Conservation (phyloP, 1,140 invertebrate genomes). For the Campoletis sonorensis region DNA sequence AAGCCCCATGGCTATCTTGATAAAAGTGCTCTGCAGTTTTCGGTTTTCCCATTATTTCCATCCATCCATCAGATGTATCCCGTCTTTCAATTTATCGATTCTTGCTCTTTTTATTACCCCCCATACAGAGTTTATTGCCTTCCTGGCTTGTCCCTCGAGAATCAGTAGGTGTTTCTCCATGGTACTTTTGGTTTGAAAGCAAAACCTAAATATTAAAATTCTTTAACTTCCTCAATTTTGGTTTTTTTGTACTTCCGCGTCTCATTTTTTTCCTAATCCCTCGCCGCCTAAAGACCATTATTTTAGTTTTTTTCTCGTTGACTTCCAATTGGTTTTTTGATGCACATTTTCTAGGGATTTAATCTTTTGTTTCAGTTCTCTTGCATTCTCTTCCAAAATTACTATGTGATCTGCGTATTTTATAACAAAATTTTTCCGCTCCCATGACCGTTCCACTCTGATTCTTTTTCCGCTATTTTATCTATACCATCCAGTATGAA, state of each 20-base stretch:
- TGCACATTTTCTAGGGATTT: background rate
- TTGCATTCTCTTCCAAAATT: background rate
- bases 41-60: too few species aligned
- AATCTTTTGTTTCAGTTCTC: background rate
- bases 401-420: background rate
- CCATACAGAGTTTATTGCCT: background rate
- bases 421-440: background rate
- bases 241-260: background rate
- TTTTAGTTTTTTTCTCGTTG: background rate
- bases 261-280: background rate
- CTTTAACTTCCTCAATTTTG: background rate
- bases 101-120: background rate
- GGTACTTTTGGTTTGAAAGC: background rate
- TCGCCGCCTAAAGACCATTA: background rate
- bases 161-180: background rate
- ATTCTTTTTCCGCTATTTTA: background rate
- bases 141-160: background rate
- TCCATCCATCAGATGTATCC: background rate
- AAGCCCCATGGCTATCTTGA: too few species aligned
- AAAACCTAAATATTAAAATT: background rate
- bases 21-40: too few species aligned
- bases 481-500: background rate
- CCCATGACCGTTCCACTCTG: background rate
- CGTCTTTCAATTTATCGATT: background rate
- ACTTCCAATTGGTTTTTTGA: background rate